A percentile compares a stretch with the other conserved stretches of the same genome.
phyloP scores from a whole-genome alignment of 2,888 invertebrate genomes.

The Nasonia oneida region DNA sequence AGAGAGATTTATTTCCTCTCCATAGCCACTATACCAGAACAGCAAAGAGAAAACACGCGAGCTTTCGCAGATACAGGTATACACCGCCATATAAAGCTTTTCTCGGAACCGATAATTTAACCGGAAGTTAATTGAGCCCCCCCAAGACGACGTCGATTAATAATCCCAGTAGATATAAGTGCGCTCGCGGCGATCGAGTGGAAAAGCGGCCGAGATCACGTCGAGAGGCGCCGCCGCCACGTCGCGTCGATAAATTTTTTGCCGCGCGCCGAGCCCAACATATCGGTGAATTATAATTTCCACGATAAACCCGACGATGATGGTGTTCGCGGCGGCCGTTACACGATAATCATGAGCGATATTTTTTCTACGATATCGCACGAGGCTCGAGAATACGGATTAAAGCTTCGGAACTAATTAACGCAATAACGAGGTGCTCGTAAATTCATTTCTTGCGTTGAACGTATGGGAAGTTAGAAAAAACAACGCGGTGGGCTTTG shows the following conservation, averaged over 20 bases:
- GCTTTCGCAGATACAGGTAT: background rate
- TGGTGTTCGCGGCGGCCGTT: background rate
- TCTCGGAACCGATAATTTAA: slow-evolving; percentile 29
- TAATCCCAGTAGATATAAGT: background rate
- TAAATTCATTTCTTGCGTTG: background rate
- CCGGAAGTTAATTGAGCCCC: slow-evolving; percentile 46
- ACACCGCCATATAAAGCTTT: background rate
- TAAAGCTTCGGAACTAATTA: background rate
- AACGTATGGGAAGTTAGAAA: background rate
- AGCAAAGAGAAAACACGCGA: background rate
- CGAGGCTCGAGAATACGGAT: background rate
- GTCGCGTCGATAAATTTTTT: slow-evolving; percentile 8
- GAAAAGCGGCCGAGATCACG: background rate
- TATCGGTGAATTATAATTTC: background rate
- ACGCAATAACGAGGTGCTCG: background rate
- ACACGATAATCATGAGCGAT: background rate
- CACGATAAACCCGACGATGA: background rate
- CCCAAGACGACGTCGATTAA: slow-evolving; percentile 35
- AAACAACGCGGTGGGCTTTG: background rate
- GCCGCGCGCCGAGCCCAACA: background rate
- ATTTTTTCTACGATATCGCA: background rate
- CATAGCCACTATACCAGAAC: too few relatives aligned
- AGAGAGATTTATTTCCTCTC: slow-evolving; percentile 33
- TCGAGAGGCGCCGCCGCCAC: background rate
- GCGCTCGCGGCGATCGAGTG: background rate